phyloP scores from a whole-genome alignment of 1,140 invertebrate species.

The Bombus superbus region DNA sequence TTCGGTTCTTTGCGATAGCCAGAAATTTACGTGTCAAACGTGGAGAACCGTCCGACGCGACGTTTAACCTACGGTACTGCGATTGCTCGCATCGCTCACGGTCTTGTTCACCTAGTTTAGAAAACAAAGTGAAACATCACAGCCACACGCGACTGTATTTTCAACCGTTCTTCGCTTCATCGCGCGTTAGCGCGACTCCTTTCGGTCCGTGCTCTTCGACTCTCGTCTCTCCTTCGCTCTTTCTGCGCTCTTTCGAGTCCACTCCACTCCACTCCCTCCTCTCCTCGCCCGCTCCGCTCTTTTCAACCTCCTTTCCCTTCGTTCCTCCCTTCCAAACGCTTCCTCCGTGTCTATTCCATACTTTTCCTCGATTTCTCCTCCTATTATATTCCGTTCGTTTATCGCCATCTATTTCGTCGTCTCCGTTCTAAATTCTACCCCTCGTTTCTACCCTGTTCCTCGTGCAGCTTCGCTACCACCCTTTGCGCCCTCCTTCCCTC shows the following conservation, averaged over 20 bases:
- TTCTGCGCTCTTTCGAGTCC: constrained; percentile 1
- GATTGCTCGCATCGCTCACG: neutral
- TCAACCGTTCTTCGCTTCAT: neutral
- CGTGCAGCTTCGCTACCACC: neutral
- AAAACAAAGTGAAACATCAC: neutral
- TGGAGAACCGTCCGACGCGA: neutral
- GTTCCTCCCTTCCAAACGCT: neutral
- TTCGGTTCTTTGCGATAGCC: neutral
- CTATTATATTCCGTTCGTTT: constrained; percentile 2
- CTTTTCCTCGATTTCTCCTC: neutral
- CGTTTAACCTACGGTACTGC: neutral
- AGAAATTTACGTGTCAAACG: neutral
- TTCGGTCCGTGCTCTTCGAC: neutral
- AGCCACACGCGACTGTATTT: neutral
- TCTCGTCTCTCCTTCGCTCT: neutral
- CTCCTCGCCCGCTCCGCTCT: neutral
- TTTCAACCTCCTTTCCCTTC: too few species aligned
- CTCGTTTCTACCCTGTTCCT: neutral
- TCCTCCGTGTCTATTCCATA: neutral
- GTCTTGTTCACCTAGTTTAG: neutral
- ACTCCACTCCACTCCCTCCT: neutral
- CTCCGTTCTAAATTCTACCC: neutral
- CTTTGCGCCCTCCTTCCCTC: too few species aligned
- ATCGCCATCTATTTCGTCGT: neutral
- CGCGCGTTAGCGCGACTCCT: constrained; percentile 16